A percentile compares a stretch with the other conserved stretches of the same genome.
Conservation (phyloP, 2,888 invertebrate genomes). For the Cheilosia urbana region DNA sequence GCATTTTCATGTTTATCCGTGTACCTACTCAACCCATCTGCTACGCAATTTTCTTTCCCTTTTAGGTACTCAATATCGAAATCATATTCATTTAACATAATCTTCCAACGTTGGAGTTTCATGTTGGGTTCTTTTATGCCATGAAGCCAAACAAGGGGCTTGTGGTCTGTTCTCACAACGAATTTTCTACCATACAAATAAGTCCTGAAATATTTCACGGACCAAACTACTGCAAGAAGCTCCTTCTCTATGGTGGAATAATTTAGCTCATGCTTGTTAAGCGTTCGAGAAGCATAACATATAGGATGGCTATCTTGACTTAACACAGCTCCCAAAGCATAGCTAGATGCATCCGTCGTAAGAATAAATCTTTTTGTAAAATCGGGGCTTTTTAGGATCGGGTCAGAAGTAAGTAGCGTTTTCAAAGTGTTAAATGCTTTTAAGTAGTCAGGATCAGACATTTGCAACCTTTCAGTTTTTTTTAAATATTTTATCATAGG, state of each 20-base stretch:
- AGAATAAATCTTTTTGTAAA: slow-evolving; percentile 69
- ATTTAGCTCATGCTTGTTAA: slow-evolving; percentile 75
- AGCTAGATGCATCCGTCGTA: slow-evolving; percentile 61
- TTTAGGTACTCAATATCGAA: too few relatives aligned
- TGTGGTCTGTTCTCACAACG: slow-evolving; percentile 75
- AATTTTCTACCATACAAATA: slow-evolving; percentile 80
- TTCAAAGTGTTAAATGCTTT: too few relatives aligned
- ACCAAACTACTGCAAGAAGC: slow-evolving; percentile 79
- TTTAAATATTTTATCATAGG: too few relatives aligned
- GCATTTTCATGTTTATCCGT: too few relatives aligned
- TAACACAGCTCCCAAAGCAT: slow-evolving; percentile 48
- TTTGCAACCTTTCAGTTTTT: too few relatives aligned
- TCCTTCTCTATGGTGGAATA: slow-evolving; percentile 80
- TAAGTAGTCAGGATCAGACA: too few relatives aligned
- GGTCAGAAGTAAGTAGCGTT: too few relatives aligned
- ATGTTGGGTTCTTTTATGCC: slow-evolving; percentile 80
- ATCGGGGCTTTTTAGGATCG: slow-evolving; percentile 77
- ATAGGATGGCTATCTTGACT: slow-evolving; percentile 52
- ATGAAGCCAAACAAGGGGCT: slow-evolving; percentile 29
- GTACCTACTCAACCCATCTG: too few relatives aligned
- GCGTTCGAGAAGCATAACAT: slow-evolving; percentile 74
- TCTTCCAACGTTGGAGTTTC: slow-evolving; percentile 81
- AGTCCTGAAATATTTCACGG: slow-evolving; percentile 79
- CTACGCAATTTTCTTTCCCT: too few relatives aligned
- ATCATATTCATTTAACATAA: neutral